Evolutionary conservation across 2,113 vertebrate genomes (phyloP).

Genomic region (Xiphophorus maculatus): DNA sequence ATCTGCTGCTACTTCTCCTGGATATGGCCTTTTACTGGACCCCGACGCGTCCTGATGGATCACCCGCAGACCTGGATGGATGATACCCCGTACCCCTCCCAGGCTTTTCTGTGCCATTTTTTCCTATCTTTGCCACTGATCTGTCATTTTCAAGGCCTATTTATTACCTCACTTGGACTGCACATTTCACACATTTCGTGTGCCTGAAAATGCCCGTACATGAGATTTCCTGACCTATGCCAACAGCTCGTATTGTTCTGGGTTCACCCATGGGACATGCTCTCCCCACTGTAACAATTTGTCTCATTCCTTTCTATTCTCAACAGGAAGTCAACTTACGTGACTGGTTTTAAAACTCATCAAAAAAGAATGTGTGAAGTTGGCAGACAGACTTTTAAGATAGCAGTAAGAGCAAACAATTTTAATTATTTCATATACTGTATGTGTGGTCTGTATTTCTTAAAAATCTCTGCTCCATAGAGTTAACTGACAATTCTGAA

Average conservation of each 20-base stretch:
- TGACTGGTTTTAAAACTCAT: not conserved
- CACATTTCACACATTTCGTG: slow-evolving; percentile 21
- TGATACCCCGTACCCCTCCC: slow-evolving; percentile 32
- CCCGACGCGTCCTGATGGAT: slow-evolving; percentile 67
- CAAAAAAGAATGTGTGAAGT: not conserved
- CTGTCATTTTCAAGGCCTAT: slow-evolving; percentile 58
- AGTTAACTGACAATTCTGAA: no score
- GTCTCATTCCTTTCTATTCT: slow-evolving; percentile 20
- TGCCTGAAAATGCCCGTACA: slow-evolving; percentile 55
- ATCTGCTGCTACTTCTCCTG: slow-evolving; percentile 55
- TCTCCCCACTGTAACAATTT: slow-evolving; percentile 40
- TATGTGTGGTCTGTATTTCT: no score
- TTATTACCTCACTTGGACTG: slow-evolving; percentile 43
- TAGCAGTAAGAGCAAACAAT: no score
- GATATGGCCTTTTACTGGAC: slow-evolving; percentile 63
- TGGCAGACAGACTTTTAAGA: no score
- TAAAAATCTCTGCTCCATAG: no score
- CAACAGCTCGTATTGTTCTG: slow-evolving; percentile 16
- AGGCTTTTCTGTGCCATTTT: slow-evolving; percentile 57
- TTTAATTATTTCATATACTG: no score
- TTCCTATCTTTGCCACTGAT: slow-evolving; percentile 57
- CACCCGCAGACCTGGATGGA: slow-evolving; percentile 64
- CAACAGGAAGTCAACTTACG: slow-evolving; percentile 2
- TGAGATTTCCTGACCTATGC: slow-evolving; percentile 36
- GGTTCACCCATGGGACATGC: slow-evolving; percentile 18